phyloP scores from a whole-genome alignment of 2,888 invertebrate species.

The Netelia melanura region DNA sequence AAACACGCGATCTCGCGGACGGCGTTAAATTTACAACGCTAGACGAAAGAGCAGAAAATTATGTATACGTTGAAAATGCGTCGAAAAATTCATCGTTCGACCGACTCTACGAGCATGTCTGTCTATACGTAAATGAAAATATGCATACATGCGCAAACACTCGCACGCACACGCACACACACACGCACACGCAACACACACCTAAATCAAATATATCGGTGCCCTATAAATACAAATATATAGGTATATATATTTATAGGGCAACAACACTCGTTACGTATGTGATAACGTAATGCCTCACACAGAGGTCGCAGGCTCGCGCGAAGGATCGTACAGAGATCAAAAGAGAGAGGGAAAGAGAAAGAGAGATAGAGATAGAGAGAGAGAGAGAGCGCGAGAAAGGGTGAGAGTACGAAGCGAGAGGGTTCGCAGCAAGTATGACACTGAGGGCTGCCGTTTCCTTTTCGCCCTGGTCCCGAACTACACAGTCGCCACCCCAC shows the following conservation, averaged over 20 bases:
- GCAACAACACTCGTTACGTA: constrained; percentile 9
- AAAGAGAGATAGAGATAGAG: constrained; percentile 11
- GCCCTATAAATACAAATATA: background rate
- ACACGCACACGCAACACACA: too few species aligned
- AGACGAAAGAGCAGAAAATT: constrained; percentile 1
- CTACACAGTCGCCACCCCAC: constrained; percentile 77
- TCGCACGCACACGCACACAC: too few species aligned
- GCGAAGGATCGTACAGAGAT: constrained; percentile 1
- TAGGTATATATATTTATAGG: background rate
- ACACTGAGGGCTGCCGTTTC: constrained; percentile 78
- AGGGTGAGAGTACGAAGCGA: constrained; percentile 64
- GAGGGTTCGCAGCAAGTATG: constrained; percentile 76
- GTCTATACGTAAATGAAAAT: too few species aligned
- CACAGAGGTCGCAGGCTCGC: background rate
- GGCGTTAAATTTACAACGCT: constrained; percentile 9
- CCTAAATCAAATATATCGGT: background rate
- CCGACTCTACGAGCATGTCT: too few species aligned
- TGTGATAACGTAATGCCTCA: background rate
- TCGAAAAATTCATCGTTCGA: too few species aligned
- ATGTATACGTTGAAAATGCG: background rate
- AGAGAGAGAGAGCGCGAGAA: constrained; percentile 12
- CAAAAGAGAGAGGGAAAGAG: constrained; percentile 20
- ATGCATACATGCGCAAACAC: too few species aligned
- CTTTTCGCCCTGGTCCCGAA: constrained; percentile 60
- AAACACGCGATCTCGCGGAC: constrained; percentile 40